Percentiles rank a stretch among this genome's conserved stretches.
phyloP scores from a whole-genome alignment of 2,888 invertebrate species.

The Microctonus hyperodae region DNA sequence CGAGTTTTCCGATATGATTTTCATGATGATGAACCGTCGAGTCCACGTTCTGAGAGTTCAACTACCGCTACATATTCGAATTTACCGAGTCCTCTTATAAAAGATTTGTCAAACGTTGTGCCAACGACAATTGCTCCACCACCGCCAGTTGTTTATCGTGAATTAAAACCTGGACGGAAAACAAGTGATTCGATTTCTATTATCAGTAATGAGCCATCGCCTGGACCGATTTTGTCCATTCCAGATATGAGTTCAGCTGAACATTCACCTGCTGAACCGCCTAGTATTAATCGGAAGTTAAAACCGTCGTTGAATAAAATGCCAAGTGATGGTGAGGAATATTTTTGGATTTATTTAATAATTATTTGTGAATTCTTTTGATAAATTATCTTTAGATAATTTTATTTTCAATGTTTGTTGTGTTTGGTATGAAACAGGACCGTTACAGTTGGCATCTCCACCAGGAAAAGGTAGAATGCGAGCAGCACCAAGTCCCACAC shows the following conservation, averaged over 20 bases:
- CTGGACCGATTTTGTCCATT: constrained; percentile 49
- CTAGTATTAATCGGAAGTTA: constrained; percentile 80
- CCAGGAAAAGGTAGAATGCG: constrained; percentile 61
- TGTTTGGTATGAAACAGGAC: constrained; percentile 47
- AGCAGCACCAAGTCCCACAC: constrained; percentile 68
- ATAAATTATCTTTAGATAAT: constrained; percentile 3
- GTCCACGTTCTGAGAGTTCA: constrained; percentile 65
- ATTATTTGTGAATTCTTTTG: no score
- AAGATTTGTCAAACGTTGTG: constrained; percentile 56
- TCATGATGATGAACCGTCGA: constrained; percentile 57
- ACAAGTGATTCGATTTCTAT: constrained; percentile 58
- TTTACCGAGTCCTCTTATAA: constrained; percentile 66
- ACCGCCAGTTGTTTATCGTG: constrained; percentile 69
- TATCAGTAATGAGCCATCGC: constrained; percentile 63
- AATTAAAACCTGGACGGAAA: constrained; percentile 68
- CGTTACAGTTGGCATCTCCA: constrained; percentile 61
- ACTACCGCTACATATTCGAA: constrained; percentile 68
- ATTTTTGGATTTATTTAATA: background rate
- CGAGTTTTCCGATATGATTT: constrained; percentile 70
- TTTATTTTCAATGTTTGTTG: constrained; percentile 15
- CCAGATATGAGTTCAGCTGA: constrained; percentile 55
- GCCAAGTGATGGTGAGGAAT: constrained; percentile 53
- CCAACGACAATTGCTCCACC: constrained; percentile 62
- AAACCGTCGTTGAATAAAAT: constrained; percentile 69
- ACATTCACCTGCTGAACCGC: constrained; percentile 67